Evolutionary conservation across 2,888 invertebrate species (phyloP).

Genomic region (Cosmopolites sordidus): DNA sequence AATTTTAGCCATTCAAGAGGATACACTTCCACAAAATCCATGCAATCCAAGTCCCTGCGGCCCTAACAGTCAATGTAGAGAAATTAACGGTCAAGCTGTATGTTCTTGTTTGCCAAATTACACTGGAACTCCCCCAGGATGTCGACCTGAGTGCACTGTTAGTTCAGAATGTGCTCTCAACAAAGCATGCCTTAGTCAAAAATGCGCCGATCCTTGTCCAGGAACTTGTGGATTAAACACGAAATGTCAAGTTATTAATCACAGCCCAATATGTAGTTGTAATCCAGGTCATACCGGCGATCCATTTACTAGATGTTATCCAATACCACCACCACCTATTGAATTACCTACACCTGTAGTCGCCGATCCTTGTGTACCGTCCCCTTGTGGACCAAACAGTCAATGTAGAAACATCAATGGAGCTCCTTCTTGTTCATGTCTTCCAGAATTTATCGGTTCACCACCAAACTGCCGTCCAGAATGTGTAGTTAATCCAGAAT

Average conservation of each 20-base stretch:
- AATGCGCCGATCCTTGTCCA: constrained; percentile 74
- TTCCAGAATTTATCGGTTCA: constrained; percentile 60
- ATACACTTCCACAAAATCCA: constrained; percentile 42
- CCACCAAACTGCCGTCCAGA: constrained; percentile 72
- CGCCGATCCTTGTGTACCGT: constrained; percentile 59
- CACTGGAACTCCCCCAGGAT: constrained; percentile 70
- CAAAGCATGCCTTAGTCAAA: constrained; percentile 70
- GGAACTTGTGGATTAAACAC: constrained; percentile 66
- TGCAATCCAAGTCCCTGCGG: constrained; percentile 64
- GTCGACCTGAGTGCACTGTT: constrained; percentile 73
- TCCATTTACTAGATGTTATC: constrained; percentile 63
- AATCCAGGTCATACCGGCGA: constrained; percentile 59
- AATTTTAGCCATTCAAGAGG: constrained; percentile 47
- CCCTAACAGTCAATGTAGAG: constrained; percentile 69
- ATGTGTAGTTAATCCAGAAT: constrained; percentile 69
- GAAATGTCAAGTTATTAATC: constrained; percentile 70
- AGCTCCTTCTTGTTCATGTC: constrained; percentile 63
- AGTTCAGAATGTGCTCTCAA: constrained; percentile 71
- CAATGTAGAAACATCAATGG: constrained; percentile 60
- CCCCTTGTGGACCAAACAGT: constrained; percentile 65
- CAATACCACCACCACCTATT: constrained; percentile 42
- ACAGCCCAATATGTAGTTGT: constrained; percentile 76
- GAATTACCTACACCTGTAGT: constrained; percentile 45
- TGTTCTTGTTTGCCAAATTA: constrained; percentile 72
- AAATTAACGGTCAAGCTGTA: constrained; percentile 65